A percentile compares a stretch with the other conserved stretches of the same genome.
Conservation (phyloP, 1,140 invertebrate genomes). For the Tetramorium parvispinum region DNA sequence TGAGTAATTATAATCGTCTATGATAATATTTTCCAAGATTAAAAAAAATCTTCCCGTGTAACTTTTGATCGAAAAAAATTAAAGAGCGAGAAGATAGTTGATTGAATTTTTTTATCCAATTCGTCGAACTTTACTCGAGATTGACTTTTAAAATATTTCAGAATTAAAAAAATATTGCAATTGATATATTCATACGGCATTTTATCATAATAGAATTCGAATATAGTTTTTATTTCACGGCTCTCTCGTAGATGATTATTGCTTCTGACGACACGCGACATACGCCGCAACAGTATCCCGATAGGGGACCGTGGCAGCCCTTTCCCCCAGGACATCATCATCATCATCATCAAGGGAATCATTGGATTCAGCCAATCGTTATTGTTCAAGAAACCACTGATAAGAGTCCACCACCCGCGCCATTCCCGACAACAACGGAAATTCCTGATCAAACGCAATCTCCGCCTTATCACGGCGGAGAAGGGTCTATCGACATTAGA, state of each 20-base stretch:
- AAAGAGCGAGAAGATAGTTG: neutral
- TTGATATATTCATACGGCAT: neutral
- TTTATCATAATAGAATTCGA: neutral
- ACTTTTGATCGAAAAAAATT: neutral
- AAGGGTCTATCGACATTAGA: slow-evolving; percentile 41
- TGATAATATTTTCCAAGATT: neutral
- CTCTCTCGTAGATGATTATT: slow-evolving; percentile 45
- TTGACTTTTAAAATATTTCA: neutral
- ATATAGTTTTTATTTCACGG: neutral
- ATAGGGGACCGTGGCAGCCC: slow-evolving; percentile 12
- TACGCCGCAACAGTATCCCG: neutral
- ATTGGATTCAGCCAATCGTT: slow-evolving; percentile 7
- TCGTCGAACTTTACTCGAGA: neutral
- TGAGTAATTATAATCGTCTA: neutral
- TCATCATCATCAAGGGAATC: neutral
- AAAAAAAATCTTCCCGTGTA: neutral
- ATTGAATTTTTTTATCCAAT: neutral
- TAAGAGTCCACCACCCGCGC: neutral
- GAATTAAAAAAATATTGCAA: neutral
- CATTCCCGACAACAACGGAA: neutral
- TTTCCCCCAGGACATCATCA: neutral
- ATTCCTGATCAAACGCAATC: neutral
- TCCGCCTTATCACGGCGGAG: slow-evolving; percentile 31
- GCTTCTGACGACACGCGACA: slow-evolving; percentile 2
- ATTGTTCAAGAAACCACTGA: neutral